These are phyloP conservation scores for Arrhamphus sclerolepis DNA, from an alignment of 2,797 vertebrate genomes.

Conservation along the genomic window DNA sequence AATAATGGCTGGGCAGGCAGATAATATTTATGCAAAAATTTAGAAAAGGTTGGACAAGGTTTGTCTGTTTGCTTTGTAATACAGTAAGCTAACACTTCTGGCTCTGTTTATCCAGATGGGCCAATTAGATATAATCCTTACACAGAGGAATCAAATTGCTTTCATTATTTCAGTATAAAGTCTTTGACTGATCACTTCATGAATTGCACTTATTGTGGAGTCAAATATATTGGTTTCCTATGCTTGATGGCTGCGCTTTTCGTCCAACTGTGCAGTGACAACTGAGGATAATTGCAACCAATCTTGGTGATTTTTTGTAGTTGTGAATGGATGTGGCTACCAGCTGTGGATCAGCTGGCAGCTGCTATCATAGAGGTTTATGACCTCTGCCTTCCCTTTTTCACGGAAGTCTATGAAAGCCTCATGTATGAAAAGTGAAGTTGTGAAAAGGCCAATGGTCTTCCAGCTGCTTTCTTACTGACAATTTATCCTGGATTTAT, in stretches of 20 bases:
- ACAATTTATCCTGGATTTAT: slow-evolving; percentile 56
- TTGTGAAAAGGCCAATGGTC: slow-evolving; percentile 28
- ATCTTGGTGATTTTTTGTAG: slow-evolving; percentile 26
- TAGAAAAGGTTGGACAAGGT: slow-evolving; percentile 20
- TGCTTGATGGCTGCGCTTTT: slow-evolving; percentile 48
- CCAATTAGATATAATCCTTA: slow-evolving; percentile 71
- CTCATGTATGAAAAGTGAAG: slow-evolving; percentile 27
- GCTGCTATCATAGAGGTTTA: slow-evolving; percentile 47
- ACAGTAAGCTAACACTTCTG: slow-evolving; percentile 46
- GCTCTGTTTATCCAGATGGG: slow-evolving; percentile 70
- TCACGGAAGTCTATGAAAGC: slow-evolving; percentile 35
- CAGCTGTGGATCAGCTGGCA: slow-evolving; percentile 60
- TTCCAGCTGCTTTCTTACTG: slow-evolving; percentile 50
- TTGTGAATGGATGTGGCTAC: slow-evolving; percentile 33
- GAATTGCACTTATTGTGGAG: slow-evolving; percentile 53
- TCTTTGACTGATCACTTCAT: slow-evolving; percentile 54
- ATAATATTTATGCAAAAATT: background rate
- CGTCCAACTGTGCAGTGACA: slow-evolving; percentile 51
- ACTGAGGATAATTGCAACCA: slow-evolving; percentile 53
- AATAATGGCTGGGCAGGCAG: slow-evolving; percentile 21
- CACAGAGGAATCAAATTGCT: slow-evolving; percentile 64
- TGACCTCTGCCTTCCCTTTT: slow-evolving; percentile 38
- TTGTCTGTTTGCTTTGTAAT: slow-evolving; percentile 37
- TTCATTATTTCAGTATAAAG: slow-evolving; percentile 56
- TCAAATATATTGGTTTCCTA: slow-evolving; percentile 53